Percentiles rank a stretch among this genome's conserved stretches.
Evolutionary conservation across 2,113 vertebrate species (phyloP).

Genomic region (Forbesichthys papilliferus): DNA sequence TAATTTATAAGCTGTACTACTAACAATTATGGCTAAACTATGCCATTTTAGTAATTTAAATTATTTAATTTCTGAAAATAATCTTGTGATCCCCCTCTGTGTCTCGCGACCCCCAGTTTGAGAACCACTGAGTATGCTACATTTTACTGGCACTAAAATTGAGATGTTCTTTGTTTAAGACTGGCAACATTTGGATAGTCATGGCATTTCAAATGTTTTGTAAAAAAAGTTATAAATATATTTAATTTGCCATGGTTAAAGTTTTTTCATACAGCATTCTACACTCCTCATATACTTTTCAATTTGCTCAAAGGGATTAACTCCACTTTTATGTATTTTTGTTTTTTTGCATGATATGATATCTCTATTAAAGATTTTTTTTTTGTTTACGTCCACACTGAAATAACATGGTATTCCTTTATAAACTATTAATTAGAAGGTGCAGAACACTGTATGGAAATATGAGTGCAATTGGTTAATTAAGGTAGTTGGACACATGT

Average conservation of each 20-base stretch:
- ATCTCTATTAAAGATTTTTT: conserved; percentile 78
- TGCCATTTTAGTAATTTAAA: too few species aligned
- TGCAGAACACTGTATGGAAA: not conserved
- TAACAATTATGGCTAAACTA: too few species aligned
- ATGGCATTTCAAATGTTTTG: conserved; percentile 32
- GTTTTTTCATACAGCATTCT: conserved; percentile 27
- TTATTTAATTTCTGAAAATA: too few species aligned
- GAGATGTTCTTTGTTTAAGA: not conserved
- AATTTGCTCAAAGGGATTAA: conserved; percentile 41
- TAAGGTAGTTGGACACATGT: too few species aligned
- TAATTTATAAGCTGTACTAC: too few species aligned
- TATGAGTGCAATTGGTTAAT: not conserved
- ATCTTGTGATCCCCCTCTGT: too few species aligned
- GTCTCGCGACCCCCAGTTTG: not conserved
- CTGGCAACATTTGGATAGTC: conserved; percentile 8
- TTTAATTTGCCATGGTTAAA: conserved; percentile 33
- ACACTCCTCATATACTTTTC: conserved; percentile 11
- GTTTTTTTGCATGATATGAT: conserved; percentile 66
- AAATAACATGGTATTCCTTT: not conserved
- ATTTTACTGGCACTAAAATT: not conserved
- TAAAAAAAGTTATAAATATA: conserved; percentile 19
- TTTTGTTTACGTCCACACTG: conserved; percentile 3
- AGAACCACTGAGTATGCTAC: conserved; percentile 1
- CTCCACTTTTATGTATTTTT: conserved; percentile 35
- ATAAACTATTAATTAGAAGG: too few species aligned